Conservation (phyloP, 2,888 invertebrate species). For the Parnassius glacialis region DNA sequence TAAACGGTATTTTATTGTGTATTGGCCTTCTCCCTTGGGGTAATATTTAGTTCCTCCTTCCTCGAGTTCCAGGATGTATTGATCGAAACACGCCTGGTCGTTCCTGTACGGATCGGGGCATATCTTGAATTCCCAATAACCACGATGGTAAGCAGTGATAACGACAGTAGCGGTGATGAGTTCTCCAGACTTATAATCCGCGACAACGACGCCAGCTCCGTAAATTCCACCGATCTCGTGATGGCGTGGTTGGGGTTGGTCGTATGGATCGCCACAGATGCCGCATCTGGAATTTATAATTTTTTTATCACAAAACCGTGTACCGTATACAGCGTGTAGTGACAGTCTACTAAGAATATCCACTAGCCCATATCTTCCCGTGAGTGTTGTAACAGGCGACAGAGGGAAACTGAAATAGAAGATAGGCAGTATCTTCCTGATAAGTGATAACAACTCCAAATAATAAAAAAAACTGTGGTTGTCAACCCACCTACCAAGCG, state of each 20-base stretch:
- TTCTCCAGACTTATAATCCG: constrained; percentile 84
- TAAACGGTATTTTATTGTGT: constrained; percentile 83
- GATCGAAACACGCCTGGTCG: constrained; percentile 87
- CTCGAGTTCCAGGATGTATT: constrained; percentile 81
- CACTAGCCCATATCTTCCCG: too few relatives aligned
- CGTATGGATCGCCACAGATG: constrained; percentile 91
- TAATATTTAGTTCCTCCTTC: constrained; percentile 82
- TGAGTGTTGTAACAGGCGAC: too few relatives aligned
- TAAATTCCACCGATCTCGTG: constrained; percentile 91
- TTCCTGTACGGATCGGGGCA: constrained; percentile 86
- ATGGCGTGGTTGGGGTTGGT: constrained; percentile 82
- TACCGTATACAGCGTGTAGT: too few relatives aligned
- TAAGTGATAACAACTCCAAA: too few relatives aligned
- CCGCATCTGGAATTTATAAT: constrained; percentile 81
- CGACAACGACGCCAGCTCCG: constrained; percentile 87
- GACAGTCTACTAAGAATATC: too few relatives aligned
- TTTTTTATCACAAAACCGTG: too few relatives aligned
- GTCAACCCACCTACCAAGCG: too few relatives aligned
- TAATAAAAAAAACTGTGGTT: too few relatives aligned
- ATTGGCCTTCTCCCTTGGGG: constrained; percentile 85
- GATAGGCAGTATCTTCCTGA: too few relatives aligned
- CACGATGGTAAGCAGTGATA: constrained; percentile 90
- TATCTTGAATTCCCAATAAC: constrained; percentile 90
- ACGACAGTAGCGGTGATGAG: constrained; percentile 86
- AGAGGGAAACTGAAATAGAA: too few relatives aligned